phyloP scores from a whole-genome alignment of 2,113 vertebrate species.

The Gnathonemus longibarbis region DNA sequence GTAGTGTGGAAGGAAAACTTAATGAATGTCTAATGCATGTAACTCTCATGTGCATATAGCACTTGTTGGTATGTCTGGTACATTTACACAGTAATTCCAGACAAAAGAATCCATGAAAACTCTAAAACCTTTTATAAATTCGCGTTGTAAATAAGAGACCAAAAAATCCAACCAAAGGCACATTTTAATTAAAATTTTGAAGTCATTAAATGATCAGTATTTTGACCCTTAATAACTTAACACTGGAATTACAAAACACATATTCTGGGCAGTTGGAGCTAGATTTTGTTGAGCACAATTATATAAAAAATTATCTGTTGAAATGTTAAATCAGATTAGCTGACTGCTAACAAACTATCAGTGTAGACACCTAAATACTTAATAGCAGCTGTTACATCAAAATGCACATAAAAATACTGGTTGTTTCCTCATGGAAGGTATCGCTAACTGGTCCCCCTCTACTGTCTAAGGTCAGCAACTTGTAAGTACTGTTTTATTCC shows the following conservation, averaged over 20 bases:
- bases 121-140: not conserved
- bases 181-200: not conserved
- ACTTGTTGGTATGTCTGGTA: not conserved
- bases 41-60: not conserved
- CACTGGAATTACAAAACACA: not conserved
- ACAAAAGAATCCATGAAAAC: not conserved
- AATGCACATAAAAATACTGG: not conserved
- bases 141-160: not conserved
- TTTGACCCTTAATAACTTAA: not conserved
- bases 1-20: not conserved
- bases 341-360: not conserved
- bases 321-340: not conserved
- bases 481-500: not conserved
- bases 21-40: not conserved
- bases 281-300: not conserved
- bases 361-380: not conserved
- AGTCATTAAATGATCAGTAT: not conserved
- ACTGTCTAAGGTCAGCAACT: not conserved
- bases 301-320: not conserved
- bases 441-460: not conserved
- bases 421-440: not conserved
- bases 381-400: not conserved
- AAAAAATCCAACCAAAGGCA: not conserved
- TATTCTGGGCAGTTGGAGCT: not conserved
- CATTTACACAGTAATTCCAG: not conserved